A percentile compares a stretch with the other conserved stretches of the same genome.
phyloP scores from a whole-genome alignment of 2,888 invertebrate genomes.

The Adelphocoris suturalis region DNA sequence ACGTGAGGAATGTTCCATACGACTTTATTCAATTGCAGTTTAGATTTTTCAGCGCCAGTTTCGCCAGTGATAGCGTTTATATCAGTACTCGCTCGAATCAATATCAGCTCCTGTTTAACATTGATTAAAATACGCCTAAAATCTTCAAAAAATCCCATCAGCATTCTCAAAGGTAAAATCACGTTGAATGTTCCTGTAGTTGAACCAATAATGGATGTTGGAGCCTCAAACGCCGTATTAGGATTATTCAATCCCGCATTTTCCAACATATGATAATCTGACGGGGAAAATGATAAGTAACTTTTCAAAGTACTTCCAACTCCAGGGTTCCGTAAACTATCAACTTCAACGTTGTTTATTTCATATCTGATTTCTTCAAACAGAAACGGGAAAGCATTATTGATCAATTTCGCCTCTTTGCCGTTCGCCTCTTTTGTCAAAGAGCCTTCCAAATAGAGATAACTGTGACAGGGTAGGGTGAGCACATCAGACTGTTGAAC shows the following conservation, averaged over 20 bases:
- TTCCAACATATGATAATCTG: background rate
- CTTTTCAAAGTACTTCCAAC: conserved; percentile 28
- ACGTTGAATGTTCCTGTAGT: conserved; percentile 50
- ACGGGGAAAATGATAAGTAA: background rate
- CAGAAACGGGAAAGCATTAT: conserved; percentile 34
- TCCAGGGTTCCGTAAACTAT: conserved; percentile 33
- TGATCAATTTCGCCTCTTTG: conserved; percentile 2
- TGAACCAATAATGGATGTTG: background rate
- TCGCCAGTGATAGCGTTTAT: background rate
- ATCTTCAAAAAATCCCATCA: conserved; percentile 57
- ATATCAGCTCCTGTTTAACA: conserved; percentile 64
- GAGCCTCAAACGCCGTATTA: background rate
- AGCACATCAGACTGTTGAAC: conserved; percentile 47
- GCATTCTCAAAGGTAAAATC: conserved; percentile 47
- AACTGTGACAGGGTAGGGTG: conserved; percentile 48
- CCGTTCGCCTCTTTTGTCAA: background rate
- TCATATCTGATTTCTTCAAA: conserved; percentile 6
- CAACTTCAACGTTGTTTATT: conserved; percentile 5
- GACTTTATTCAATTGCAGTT: conserved; percentile 53
- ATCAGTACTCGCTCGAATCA: conserved; percentile 54
- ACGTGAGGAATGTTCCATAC: conserved; percentile 55
- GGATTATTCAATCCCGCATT: conserved; percentile 39
- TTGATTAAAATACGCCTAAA: conserved; percentile 49
- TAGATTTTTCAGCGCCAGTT: background rate
- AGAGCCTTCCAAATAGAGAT: conserved; percentile 44